Evolutionary conservation across 2,888 invertebrate species (phyloP).

Genomic region (Clusia tigrina): DNA sequence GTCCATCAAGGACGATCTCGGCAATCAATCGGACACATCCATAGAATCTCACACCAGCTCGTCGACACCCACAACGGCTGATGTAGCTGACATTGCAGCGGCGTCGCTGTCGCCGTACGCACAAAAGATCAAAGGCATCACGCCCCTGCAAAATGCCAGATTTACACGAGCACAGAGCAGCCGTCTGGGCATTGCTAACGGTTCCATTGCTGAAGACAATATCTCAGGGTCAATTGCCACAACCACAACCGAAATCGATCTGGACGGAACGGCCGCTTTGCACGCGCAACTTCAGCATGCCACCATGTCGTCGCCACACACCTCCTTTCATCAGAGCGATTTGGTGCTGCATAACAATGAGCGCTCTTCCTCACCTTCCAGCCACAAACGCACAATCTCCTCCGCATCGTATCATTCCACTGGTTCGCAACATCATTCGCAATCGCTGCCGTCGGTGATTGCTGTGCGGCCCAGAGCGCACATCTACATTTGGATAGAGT

Average conservation of each 20-base stretch:
- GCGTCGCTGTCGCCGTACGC: conserved; percentile 3
- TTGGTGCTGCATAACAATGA: conserved; percentile 42
- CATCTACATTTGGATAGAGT: conserved; percentile 51
- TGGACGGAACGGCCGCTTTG: too few species aligned
- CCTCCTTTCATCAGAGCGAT: conserved; percentile 29
- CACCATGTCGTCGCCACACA: not conserved
- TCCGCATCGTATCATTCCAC: conserved; percentile 54
- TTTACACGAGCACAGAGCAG: conserved; percentile 11
- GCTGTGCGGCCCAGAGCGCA: conserved; percentile 48
- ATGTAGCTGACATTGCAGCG: conserved; percentile 52
- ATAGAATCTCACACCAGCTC: conserved; percentile 47
- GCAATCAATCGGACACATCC: conserved; percentile 45
- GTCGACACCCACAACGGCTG: conserved; percentile 60
- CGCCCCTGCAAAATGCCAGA: conserved; percentile 34
- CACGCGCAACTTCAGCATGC: not conserved
- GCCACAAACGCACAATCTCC: conserved; percentile 50
- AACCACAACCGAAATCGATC: conserved; percentile 53
- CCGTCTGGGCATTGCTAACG: conserved; percentile 20
- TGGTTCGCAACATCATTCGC: conserved; percentile 39
- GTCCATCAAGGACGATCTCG: conserved; percentile 42
- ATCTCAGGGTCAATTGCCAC: conserved; percentile 56
- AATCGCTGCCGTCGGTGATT: conserved; percentile 29
- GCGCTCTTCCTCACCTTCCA: conserved; percentile 16
- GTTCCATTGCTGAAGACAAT: conserved; percentile 41
- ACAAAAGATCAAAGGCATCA: conserved; percentile 37